These are phyloP conservation scores for Bos javanicus DNA, from an alignment of 2,113 vertebrate species.

Conservation along the genomic window DNA sequence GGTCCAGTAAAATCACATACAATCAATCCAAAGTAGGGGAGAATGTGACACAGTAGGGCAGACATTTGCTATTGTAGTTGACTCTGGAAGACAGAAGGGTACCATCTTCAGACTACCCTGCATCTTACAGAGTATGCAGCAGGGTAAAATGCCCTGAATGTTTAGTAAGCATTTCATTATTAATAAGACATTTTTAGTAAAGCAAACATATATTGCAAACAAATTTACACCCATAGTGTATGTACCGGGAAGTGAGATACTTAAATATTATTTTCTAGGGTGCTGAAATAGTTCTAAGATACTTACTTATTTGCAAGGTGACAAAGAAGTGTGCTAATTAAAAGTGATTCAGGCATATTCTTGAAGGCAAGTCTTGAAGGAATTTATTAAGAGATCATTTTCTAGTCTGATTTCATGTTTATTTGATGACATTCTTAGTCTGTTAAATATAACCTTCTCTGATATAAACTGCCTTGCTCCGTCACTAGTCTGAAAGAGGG, in stretches of 20 bases:
- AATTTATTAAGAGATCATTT: neutral
- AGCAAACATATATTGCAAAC: neutral
- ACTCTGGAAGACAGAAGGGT: neutral
- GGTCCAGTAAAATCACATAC: neutral
- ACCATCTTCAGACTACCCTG: accelerated
- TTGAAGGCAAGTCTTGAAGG: neutral
- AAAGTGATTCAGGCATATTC: neutral
- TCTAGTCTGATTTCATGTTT: neutral
- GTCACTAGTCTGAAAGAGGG: neutral
- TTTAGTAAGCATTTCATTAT: neutral
- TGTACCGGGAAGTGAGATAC: neutral
- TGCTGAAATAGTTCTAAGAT: neutral
- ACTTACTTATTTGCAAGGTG: neutral
- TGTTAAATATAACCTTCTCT: neutral
- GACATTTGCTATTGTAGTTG: neutral
- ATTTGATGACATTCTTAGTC: neutral
- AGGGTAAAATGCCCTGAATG: neutral
- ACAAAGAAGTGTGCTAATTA: neutral
- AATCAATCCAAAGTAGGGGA: neutral
- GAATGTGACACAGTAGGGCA: neutral
- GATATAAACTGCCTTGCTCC: neutral
- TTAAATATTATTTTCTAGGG: neutral
- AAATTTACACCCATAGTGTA: neutral
- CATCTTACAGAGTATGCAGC: neutral
- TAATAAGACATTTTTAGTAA: neutral